Evolutionary conservation across 2,888 invertebrate genomes (phyloP).

Genomic region (Dasysyrphus albostriatus): DNA sequence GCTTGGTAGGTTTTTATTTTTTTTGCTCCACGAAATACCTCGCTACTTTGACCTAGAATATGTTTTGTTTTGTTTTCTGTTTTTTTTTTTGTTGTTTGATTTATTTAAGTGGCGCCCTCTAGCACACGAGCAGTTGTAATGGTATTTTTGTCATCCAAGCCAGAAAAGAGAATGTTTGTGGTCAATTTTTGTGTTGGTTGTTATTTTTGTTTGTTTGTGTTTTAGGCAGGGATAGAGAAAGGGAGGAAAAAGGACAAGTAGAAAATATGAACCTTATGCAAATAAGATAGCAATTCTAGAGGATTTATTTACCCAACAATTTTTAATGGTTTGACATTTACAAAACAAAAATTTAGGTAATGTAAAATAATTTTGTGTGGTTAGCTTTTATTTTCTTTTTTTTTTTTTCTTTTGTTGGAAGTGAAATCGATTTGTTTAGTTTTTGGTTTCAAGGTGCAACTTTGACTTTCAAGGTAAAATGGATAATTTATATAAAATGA

Average conservation of each 20-base stretch:
- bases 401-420: background rate
- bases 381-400: background rate
- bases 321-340: conserved; percentile 27
- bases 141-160: conserved; percentile 11
- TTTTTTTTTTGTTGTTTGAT: conserved; percentile 23
- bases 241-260: too few species aligned
- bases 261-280: conserved; percentile 41
- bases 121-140: conserved; percentile 17
- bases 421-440: background rate
- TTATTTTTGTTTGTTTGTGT: background rate
- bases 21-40: background rate
- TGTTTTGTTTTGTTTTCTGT: background rate
- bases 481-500: too few species aligned
- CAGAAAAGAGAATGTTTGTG: conserved; percentile 25
- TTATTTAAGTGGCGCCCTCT: conserved; percentile 46
- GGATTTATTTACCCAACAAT: conserved; percentile 34
- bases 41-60: conserved; percentile 52
- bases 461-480: too few species aligned
- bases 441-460: background rate
- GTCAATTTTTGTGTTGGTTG: conserved; percentile 13
- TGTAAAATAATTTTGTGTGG: background rate
- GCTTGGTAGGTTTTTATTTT: conserved; percentile 2
- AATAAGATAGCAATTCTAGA: conserved; percentile 20
- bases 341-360: background rate
- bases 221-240: background rate